Evolutionary conservation across 2,113 vertebrate genomes (phyloP), one percentile per base, ranked within the genome.

Genomic region (Aptenodytes forsteri): DNA sequence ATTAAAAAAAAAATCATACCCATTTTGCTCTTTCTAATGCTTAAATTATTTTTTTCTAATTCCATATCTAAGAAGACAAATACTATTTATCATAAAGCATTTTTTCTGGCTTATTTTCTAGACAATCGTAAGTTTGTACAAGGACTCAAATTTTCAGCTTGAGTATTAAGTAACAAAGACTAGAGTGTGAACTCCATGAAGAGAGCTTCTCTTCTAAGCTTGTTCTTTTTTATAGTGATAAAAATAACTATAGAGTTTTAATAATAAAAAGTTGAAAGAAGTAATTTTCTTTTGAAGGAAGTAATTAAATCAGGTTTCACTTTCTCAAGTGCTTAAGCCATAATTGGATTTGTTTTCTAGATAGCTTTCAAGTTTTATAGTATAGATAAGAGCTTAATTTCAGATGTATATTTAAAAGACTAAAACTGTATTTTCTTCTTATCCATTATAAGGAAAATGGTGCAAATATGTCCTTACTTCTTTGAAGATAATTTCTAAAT

Each of bases 281-380:
- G 38, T 55, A n/a, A 83, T 90, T 87, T 84, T 93, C 65, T 75
- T 90, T 72, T 79, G 82, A 79, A 87, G 94, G 13, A 90, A 77
- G 25, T 75, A 91, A 94, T 96, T 92, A 83, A 96, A 95, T 92
- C 75, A 87, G 87, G 77, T 90, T 88, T 90, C 52, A 77, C 82
- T 70, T 85, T 84, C 73, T 85, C 25, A 49, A 69, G 11, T 65
- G 40, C 32, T 87, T 69, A 55, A 49, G 7, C 46, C 8, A 20
- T 91, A 93, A 93, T 7, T 93, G 66, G 84, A 94, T 94, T 82
- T 91, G 61, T 84, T 91, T 93, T 55, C 52, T 89, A 79, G 73
- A 71, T 3, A 76, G 73, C 47, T 72, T 79, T 82, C 7, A 22
- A 77, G 49, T 87, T 94, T 72, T 52, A 4, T 25, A 59, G 11